Evolutionary conservation across 30 jellyfish, hydroid and myxozoan genomes (phyloP).

Genomic region (Catostylus mosaicus): DNA sequence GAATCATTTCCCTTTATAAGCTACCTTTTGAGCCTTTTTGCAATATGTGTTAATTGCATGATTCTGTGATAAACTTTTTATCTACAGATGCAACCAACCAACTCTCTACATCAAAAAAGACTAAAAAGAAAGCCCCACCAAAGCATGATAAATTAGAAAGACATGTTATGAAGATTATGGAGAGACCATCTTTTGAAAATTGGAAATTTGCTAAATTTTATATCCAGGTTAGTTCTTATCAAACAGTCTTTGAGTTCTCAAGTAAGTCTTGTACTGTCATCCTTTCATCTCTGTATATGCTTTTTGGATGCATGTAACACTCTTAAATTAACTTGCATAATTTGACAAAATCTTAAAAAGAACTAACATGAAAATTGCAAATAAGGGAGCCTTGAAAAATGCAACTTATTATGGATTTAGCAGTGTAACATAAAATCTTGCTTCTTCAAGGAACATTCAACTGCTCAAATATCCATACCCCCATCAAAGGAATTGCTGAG

Average conservation of each 20-base stretch:
- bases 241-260: too few species aligned
- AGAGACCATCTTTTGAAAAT: background rate
- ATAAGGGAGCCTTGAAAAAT: too few species aligned
- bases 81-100: background rate
- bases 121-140: background rate
- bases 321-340: too few species aligned
- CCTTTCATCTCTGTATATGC: too few species aligned
- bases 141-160: background rate
- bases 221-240: constrained; percentile 2
- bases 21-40: too few species aligned
- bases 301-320: too few species aligned
- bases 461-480: constrained; percentile 4
- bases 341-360: too few species aligned
- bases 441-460: background rate
- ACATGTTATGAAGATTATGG: background rate
- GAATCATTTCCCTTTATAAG: too few species aligned
- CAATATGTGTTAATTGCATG: too few species aligned
- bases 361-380: too few species aligned
- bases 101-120: background rate
- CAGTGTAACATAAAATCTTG: background rate
- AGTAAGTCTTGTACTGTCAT: too few species aligned
- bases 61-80: background rate
- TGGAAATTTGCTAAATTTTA: constrained; percentile 1
- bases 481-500: constrained; percentile 23
- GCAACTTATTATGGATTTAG: too few species aligned